Evolutionary conservation across 2,797 vertebrate genomes (phyloP).

Genomic region (Hydrophis major): DNA sequence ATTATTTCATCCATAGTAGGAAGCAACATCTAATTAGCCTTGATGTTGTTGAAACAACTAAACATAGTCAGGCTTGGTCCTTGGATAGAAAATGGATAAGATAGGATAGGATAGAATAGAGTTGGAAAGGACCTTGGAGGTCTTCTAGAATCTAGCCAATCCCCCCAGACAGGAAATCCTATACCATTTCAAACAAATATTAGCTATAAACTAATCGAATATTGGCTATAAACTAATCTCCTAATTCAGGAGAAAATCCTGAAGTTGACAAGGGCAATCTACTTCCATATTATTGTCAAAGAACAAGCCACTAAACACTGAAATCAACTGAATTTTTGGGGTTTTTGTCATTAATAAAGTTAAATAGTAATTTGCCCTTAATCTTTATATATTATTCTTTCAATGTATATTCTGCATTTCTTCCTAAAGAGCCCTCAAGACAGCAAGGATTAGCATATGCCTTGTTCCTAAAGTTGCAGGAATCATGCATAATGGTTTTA

Average conservation of each 20-base stretch:
- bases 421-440: neutral
- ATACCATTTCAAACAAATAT: neutral
- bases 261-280: neutral
- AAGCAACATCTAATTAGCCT: neutral
- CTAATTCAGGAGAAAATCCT: neutral
- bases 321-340: neutral
- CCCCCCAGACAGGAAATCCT: no score
- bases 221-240: neutral
- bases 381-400: neutral
- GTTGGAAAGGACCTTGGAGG: no score
- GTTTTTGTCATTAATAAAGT: neutral
- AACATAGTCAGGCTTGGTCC: neutral
- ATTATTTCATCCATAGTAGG: neutral
- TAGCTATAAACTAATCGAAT: neutral
- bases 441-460: neutral
- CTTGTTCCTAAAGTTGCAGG: neutral
- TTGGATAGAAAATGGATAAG: neutral
- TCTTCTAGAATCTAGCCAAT: no score
- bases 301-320: neutral
- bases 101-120: no score
- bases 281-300: neutral
- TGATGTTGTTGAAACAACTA: neutral
- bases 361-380: neutral
- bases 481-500: neutral
- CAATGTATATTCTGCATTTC: neutral